Conservation (phyloP, 2,113 vertebrate genomes). For the Spea bombifrons region DNA sequence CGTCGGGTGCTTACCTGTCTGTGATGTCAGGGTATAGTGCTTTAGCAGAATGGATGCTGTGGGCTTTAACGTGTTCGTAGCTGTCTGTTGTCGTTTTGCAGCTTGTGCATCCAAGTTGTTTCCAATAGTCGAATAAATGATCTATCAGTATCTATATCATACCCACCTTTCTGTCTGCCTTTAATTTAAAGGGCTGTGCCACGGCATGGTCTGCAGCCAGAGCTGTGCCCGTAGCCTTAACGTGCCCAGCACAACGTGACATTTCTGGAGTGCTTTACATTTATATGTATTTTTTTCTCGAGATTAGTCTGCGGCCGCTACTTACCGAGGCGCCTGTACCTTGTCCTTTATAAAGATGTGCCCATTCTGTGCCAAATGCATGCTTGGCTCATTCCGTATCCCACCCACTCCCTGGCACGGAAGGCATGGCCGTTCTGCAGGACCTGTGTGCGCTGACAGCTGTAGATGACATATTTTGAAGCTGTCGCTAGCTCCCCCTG, state of each 20-base stretch:
- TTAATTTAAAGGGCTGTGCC: neutral
- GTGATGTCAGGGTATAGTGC: neutral
- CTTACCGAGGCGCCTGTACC: neutral
- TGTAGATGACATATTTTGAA: conserved; percentile 18
- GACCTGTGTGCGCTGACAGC: conserved; percentile 1
- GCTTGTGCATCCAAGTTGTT: neutral
- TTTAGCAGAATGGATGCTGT: neutral
- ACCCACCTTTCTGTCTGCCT: neutral
- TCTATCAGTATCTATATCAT: neutral
- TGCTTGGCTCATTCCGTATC: neutral
- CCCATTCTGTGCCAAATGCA: conserved; percentile 6
- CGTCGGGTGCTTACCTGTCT: neutral
- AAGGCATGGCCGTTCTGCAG: neutral
- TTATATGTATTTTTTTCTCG: neutral
- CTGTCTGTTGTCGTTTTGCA: neutral
- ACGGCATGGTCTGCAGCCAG: neutral
- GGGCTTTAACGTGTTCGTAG: neutral
- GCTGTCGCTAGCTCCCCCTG: conserved; percentile 21
- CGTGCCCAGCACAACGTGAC: neutral
- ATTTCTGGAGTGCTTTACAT: too few relatives aligned
- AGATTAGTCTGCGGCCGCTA: neutral
- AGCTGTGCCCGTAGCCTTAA: neutral
- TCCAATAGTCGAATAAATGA: neutral
- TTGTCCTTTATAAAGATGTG: neutral
- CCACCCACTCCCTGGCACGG: neutral